Conservation (phyloP, 2,888 invertebrate genomes). For the Drosophila rubida region DNA sequence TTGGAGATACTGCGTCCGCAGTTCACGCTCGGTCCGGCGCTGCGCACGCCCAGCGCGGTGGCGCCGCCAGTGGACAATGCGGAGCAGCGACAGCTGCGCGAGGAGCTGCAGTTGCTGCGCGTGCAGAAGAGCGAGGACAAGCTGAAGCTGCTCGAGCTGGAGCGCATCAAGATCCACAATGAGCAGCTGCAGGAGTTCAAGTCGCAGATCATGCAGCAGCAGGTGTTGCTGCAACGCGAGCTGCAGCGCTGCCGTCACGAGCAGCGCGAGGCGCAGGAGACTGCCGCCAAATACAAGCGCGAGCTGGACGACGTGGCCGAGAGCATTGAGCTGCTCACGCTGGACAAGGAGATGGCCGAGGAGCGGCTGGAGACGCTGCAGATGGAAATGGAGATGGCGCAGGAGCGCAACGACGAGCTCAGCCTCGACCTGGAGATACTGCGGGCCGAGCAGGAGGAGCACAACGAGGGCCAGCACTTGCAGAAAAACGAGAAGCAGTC, state of each 20-base stretch:
- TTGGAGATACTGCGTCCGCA: slow-evolving; percentile 95
- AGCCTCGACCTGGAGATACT: slow-evolving; percentile 94
- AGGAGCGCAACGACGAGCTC: slow-evolving; percentile 96
- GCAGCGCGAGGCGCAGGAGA: slow-evolving; percentile 93
- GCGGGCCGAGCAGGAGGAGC: slow-evolving; percentile 90
- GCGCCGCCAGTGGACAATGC: slow-evolving; percentile 53
- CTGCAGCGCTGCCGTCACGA: slow-evolving; percentile 94
- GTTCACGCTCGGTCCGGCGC: slow-evolving; percentile 93
- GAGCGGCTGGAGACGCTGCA: slow-evolving; percentile 94
- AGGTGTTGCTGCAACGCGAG: slow-evolving; percentile 93
- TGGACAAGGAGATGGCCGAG: slow-evolving; percentile 99
- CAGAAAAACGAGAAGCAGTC: slow-evolving; percentile 66
- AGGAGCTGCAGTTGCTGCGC: slow-evolving; percentile 95
- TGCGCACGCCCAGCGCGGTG: slow-evolving; percentile 87
- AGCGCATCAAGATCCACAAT: slow-evolving; percentile 94
- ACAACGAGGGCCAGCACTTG: slow-evolving; percentile 24
- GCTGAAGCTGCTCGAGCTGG: slow-evolving; percentile 94
- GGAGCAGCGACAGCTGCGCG: slow-evolving; percentile 83
- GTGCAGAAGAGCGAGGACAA: slow-evolving; percentile 95
- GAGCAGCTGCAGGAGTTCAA: slow-evolving; percentile 98
- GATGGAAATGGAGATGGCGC: slow-evolving; percentile 93
- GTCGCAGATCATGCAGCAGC: slow-evolving; percentile 95
- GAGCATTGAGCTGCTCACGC: slow-evolving; percentile 97
- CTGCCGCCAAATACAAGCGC: slow-evolving; percentile 93
- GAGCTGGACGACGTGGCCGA: slow-evolving; percentile 97